Percentiles rank a stretch among this genome's conserved stretches.
These are phyloP conservation scores for Helostoma temminkii DNA, from an alignment of 2,797 vertebrate species.

Conservation along the genomic window DNA sequence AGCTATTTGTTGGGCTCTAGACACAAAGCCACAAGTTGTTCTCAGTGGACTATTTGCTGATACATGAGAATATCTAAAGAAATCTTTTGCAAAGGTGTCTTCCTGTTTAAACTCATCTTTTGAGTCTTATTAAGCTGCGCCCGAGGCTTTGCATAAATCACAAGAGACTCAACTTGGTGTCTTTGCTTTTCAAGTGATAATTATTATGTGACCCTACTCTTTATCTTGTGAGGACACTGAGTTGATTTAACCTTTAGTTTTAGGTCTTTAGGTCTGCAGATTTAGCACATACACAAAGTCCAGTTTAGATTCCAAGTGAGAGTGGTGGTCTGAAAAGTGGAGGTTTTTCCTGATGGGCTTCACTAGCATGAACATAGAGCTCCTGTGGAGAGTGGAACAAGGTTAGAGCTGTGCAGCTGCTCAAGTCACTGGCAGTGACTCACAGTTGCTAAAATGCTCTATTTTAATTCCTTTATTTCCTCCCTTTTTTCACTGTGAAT, in stretches of 20 bases:
- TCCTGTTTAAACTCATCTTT: slow-evolving; percentile 34
- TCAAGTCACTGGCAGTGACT: slow-evolving; percentile 54
- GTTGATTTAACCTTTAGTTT: slow-evolving; percentile 23
- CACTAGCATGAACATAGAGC: slow-evolving; percentile 9
- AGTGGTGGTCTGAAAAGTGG: slow-evolving; percentile 36
- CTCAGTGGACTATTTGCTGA: slow-evolving; percentile 47
- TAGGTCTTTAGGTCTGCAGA: slow-evolving; percentile 1
- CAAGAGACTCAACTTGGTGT: slow-evolving; percentile 19
- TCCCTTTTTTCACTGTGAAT: slow-evolving; percentile 40
- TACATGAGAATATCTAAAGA: slow-evolving; percentile 44
- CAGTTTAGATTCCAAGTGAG: slow-evolving; percentile 23
- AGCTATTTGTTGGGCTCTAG: slow-evolving; percentile 44
- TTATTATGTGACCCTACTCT: slow-evolving; percentile 33
- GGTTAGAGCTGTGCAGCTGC: slow-evolving; percentile 45
- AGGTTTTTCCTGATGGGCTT: slow-evolving; percentile 37
- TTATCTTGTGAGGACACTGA: slow-evolving; percentile 18
- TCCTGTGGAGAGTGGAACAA: slow-evolving; percentile 50
- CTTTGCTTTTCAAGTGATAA: slow-evolving; percentile 39
- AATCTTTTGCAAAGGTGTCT: slow-evolving; percentile 52
- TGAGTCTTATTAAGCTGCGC: slow-evolving; percentile 48
- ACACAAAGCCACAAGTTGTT: slow-evolving; percentile 50
- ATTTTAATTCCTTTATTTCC: slow-evolving; percentile 63
- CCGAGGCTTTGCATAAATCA: slow-evolving; percentile 46
- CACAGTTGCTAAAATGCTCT: slow-evolving; percentile 59
- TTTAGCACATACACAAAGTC: slow-evolving; percentile 17